Conservation (phyloP, 2,113 vertebrate genomes). For the Ardeotis arabs region DNA sequence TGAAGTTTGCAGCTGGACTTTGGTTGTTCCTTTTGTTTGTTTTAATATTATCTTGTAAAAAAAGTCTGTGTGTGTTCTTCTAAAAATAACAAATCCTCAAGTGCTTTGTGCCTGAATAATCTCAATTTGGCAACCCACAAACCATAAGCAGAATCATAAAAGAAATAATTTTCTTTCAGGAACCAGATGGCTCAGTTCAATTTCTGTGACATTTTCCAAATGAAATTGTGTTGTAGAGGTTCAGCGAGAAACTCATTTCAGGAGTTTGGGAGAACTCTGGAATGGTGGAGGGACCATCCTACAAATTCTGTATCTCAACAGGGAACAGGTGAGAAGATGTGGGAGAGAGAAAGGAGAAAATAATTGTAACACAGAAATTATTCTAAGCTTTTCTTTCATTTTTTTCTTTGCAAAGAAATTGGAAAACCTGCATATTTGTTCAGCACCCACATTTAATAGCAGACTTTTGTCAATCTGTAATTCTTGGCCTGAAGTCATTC, state of each 20-base stretch:
- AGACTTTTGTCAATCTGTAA: not conserved
- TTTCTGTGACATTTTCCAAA: conserved; percentile 14
- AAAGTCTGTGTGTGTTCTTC: not conserved
- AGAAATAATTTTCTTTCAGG: conserved; percentile 23
- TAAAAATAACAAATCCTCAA: conserved; percentile 32
- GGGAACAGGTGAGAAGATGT: not conserved
- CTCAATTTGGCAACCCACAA: conserved; percentile 15
- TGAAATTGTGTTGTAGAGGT: not conserved
- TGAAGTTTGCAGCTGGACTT: conserved; percentile 5
- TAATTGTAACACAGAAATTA: not conserved
- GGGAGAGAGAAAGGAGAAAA: not conserved
- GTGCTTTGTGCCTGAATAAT: conserved; percentile 42
- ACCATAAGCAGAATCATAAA: conserved; percentile 14
- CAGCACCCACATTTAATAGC: not conserved
- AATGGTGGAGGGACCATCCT: not conserved
- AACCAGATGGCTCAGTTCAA: conserved; percentile 50
- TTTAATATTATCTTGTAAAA: conserved; percentile 28
- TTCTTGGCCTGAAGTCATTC: conserved; percentile 3
- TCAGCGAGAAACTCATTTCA: not conserved
- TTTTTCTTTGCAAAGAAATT: not conserved
- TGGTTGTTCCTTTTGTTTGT: not conserved
- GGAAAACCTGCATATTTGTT: not conserved
- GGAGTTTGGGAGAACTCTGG: not conserved
- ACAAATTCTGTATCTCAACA: not conserved
- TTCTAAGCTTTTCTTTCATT: not conserved